A percentile compares a stretch with the other conserved stretches of the same genome.
Evolutionary conservation across 2,888 invertebrate species (phyloP).

Genomic region (Perizoma flavofasciatum): DNA sequence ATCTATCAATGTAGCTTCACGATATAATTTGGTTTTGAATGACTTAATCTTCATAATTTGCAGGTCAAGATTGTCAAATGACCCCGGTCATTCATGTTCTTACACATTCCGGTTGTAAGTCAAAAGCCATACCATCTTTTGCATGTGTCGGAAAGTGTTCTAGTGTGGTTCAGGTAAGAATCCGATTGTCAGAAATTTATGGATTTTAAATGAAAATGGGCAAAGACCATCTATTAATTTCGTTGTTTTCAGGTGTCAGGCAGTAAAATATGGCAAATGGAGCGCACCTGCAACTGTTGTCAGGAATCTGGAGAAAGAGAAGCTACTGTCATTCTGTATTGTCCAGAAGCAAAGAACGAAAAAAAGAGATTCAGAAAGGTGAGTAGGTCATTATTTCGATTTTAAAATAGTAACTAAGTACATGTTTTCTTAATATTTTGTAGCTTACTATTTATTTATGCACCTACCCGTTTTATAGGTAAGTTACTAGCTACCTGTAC

Average conservation of each 20-base stretch:
- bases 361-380: constrained; percentile 94
- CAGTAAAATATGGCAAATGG: constrained; percentile 98
- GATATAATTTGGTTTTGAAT: background rate
- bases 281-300: constrained; percentile 97
- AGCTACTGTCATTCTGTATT: constrained; percentile 93
- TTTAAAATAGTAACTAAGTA: too few relatives aligned
- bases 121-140: constrained; percentile 96
- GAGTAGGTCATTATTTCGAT: too few relatives aligned
- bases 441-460: too few relatives aligned
- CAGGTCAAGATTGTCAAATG: constrained; percentile 93
- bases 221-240: background rate
- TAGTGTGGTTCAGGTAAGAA: constrained; percentile 93
- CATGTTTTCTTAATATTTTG: too few relatives aligned
- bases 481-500: too few relatives aligned
- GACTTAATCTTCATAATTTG: constrained; percentile 23
- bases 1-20: too few relatives aligned
- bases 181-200: too few relatives aligned
- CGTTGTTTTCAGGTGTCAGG: constrained; percentile 89
- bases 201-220: too few relatives aligned
- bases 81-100: constrained; percentile 96
- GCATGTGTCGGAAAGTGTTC: constrained; percentile 96
- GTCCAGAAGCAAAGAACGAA: constrained; percentile 94
- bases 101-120: constrained; percentile 95
- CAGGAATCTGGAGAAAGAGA: constrained; percentile 97
- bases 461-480: too few relatives aligned